These are phyloP conservation scores for Drosophila sulfurigaster DNA, from an alignment of 1,140 invertebrate genomes.

Conservation along the genomic window DNA sequence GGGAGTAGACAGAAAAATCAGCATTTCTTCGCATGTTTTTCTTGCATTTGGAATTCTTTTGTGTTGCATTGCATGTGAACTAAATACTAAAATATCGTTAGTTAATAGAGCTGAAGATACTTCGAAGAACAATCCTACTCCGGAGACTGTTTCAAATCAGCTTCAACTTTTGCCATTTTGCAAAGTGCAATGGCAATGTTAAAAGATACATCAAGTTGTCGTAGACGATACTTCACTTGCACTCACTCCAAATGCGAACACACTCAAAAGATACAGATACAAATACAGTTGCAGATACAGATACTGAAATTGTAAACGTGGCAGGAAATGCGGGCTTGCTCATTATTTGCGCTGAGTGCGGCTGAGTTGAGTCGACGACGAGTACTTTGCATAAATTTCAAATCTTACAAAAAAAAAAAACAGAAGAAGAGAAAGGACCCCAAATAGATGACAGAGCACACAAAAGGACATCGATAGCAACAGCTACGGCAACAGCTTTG, in stretches of 20 bases:
- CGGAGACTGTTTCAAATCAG: constrained; percentile 24
- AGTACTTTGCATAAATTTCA: constrained; percentile 83
- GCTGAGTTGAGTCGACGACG: constrained; percentile 61
- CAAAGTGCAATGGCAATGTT: constrained; percentile 66
- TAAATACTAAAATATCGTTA: constrained; percentile 30
- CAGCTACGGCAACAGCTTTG: constrained; percentile 56
- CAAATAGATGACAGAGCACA: constrained; percentile 75
- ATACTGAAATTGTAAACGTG: constrained; percentile 73
- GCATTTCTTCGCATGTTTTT: constrained; percentile 28
- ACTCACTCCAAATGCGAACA: constrained; percentile 18
- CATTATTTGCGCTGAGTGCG: constrained; percentile 81
- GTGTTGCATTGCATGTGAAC: not conserved
- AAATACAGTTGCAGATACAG: constrained; percentile 54
- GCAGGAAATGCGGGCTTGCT: constrained; percentile 82
- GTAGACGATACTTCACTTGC: constrained; percentile 54
- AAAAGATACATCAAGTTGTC: constrained; percentile 71
- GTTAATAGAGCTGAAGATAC: constrained; percentile 10
- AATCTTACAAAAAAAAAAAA: constrained; percentile 63
- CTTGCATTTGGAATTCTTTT: constrained; percentile 30
- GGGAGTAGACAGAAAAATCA: constrained; percentile 27
- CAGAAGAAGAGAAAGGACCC: constrained; percentile 29
- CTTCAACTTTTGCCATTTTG: constrained; percentile 66
- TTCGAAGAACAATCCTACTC: not conserved
- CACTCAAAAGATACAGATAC: constrained; percentile 32
- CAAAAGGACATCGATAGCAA: constrained; percentile 81